A percentile compares a stretch with the other conserved stretches of the same genome.
phyloP scores from a whole-genome alignment of 2,113 vertebrate species.

The Rhinopomastus cyanomelas region DNA sequence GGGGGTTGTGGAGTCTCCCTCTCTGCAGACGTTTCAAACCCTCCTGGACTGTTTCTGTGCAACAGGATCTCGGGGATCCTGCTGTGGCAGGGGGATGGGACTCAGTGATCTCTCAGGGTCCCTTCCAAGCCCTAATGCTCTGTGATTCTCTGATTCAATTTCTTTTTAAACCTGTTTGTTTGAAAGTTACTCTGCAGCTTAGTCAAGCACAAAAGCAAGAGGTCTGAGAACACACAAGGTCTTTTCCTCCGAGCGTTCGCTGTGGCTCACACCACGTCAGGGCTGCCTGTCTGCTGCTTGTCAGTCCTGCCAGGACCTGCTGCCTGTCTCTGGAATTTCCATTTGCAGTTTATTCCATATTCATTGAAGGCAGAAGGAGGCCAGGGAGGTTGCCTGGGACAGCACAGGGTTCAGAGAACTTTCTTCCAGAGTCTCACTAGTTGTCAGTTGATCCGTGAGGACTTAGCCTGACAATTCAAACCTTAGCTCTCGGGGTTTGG shows the following conservation, averaged over 20 bases:
- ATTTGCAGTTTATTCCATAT: conserved; percentile 33
- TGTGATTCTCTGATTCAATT: not conserved
- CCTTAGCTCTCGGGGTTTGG: not conserved
- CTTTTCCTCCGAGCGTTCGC: not conserved
- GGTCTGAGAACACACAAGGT: not conserved
- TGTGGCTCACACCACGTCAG: not conserved
- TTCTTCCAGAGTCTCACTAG: not conserved
- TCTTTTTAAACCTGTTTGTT: not conserved
- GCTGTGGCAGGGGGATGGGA: too few species aligned
- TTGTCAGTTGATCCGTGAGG: not conserved
- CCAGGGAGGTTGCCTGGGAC: not conserved
- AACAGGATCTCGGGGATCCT: too few species aligned
- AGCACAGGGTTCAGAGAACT: not conserved
- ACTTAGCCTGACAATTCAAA: not conserved
- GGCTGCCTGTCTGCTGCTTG: conserved; percentile 9
- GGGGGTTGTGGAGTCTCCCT: too few species aligned
- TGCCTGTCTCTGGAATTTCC: conserved; percentile 1
- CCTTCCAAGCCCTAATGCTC: too few species aligned
- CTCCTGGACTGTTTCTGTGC: too few species aligned
- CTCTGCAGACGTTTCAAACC: too few species aligned
- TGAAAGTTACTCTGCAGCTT: not conserved
- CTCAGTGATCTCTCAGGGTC: too few species aligned
- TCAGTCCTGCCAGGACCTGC: conserved; percentile 17
- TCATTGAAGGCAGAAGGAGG: not conserved
- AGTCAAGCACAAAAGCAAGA: not conserved